phyloP scores from a whole-genome alignment of 1,140 invertebrate species.

The Drosophila equinoxialis region DNA sequence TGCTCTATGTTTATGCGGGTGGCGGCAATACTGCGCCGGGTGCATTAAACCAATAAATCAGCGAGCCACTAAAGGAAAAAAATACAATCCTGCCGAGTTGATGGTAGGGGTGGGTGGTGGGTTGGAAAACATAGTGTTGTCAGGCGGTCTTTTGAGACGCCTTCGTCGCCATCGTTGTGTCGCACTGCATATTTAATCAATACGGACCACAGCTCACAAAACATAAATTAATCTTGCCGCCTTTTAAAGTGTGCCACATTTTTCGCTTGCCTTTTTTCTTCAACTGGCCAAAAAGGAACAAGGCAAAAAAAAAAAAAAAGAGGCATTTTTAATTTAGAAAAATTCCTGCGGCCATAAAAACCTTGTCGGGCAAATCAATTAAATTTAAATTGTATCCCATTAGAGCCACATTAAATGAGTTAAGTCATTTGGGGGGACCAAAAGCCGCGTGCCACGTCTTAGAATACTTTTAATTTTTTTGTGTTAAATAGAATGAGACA shows the following conservation, averaged over 20 bases:
- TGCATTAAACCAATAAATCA: conserved; percentile 81
- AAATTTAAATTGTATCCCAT: conserved; percentile 82
- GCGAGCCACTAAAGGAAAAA: conserved; percentile 56
- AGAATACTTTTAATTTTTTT: conserved; percentile 33
- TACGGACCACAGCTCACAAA: conserved; percentile 52
- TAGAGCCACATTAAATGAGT: conserved; percentile 80
- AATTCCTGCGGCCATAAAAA: conserved; percentile 75
- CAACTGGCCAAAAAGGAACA: background rate
- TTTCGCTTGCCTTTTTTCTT: conserved; percentile 16
- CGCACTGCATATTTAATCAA: conserved; percentile 78
- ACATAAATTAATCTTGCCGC: conserved; percentile 73
- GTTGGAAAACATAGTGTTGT: conserved; percentile 60
- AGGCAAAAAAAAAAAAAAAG: conserved; percentile 21
- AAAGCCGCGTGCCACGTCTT: conserved; percentile 52
- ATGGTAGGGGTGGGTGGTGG: background rate
- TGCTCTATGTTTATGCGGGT: conserved; percentile 76
- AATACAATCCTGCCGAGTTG: background rate
- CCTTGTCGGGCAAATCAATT: conserved; percentile 76
- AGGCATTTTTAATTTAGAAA: conserved; percentile 75
- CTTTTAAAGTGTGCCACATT: conserved; percentile 59
- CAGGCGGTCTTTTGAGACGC: conserved; percentile 60
- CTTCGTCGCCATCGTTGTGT: conserved; percentile 15
- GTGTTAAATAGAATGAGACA: conserved; percentile 42
- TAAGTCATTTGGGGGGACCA: conserved; percentile 66
- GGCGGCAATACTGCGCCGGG: conserved; percentile 42